Evolutionary conservation across 2,888 invertebrate species (phyloP), one percentile per base, ranked within the genome.

Genomic region (Ophonus ardosiacus): DNA sequence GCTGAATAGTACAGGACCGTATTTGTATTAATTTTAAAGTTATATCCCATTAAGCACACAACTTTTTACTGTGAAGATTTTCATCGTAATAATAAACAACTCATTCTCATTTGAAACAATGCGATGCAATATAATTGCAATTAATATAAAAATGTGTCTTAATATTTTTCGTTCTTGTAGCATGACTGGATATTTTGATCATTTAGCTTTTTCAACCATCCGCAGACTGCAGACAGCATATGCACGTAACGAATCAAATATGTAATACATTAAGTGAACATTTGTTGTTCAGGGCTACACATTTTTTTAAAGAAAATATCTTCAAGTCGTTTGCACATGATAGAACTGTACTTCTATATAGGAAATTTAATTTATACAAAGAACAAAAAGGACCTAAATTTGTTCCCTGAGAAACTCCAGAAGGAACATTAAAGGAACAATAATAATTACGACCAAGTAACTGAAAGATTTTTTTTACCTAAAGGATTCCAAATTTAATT

Each of bases 171-270:
- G 43, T 51, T 51, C 13, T 38, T 31, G 1, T 24, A 18, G 68
- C 38, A 68, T 68, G 68, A 68, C 68, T 68, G 24, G 68, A 40
- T 68, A 68, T 68, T 68, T 68, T 31, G 10, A 15, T 38, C n/a
- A 68, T 68, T 68, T 24, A 68, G 68, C 68, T 68, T 68, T 68
- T 68, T 24, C n/a, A 68, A 68, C 24, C 68, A 68, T 38, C 38
- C 17, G 59, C n/a, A 59, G 17, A 15, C 15, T n/a, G n/a, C 17
- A 59, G 17, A 15, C 15, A 59, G n/a, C 17, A 59, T 17, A 59
- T 68, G 38, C n/a, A 31, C 68, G 68, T 68, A 68, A 38, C 68
- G 68, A 68, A 68, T 68, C 68, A 68, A 31, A 68, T 31, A 68
- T 68, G 68, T 68, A n/a, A 38, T 31, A 31, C 68, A 68, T 31